Base-by-base conservation (phyloP, 2,797 vertebrate species). In the Gambelia wislizenii region DNA sequence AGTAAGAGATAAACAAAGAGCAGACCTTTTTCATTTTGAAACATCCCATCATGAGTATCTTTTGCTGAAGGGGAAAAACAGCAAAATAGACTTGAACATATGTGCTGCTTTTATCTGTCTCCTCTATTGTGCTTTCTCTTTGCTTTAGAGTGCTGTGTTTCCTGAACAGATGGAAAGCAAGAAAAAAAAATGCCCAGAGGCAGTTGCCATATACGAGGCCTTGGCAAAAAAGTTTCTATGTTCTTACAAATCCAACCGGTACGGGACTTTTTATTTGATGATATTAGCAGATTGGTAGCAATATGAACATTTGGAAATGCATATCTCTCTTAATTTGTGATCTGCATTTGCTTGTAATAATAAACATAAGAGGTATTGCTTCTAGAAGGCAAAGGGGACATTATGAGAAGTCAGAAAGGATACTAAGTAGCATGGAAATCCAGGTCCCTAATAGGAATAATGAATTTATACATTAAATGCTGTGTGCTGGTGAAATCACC, bases 1-100 rank as follows among this genome's bases (percentile, higher is more conserved):
- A 59, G 12, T 39, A 81, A 81, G 54, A 61, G 14, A 78, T 33
- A 81, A 49, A 84, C 67, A 49, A 64, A 47, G 27, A 49, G 49
- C 16, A 85, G 54, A 75, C 18, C 36, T 85, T 76, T 76, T 85
- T 49, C 72, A 61, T 85, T 42, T 25, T 85, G 84, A 76, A 85
- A 75, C 39, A 61, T 61, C 39, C 52, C 39, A 33, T 76, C 56
- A 33, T 59, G 72, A 59, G 70, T 44, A 75, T 39, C 42, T 75
- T 85, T 85, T 76, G 72, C 27, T 76, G 18, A 42, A 20, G 54
- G 54, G 52, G 42, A 14, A 75, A 56, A 76, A 85, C 36, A 61
- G 10, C 39, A 30, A 59, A 74, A 75, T 20, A 59, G 84, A 76
- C 54, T 76, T 76, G 39, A 75, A 61, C 42, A n/a, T 85, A 59